These are phyloP conservation scores for Strix uralensis DNA, from an alignment of 2,113 vertebrate species.

Conservation along the genomic window DNA sequence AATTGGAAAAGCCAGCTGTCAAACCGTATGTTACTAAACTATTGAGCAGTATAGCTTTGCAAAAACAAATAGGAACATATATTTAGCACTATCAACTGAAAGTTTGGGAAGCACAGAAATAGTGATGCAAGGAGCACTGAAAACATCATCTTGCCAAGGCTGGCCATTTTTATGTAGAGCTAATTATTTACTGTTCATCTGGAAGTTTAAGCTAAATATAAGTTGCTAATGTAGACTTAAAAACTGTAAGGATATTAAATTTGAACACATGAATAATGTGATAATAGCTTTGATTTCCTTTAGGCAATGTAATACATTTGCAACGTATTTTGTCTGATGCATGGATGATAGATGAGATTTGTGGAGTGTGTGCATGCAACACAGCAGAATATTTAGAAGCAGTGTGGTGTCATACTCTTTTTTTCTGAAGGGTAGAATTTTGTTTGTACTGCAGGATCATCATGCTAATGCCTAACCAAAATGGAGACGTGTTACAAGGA, in stretches of 20 bases:
- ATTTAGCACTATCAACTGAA: constrained; percentile 11
- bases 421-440: neutral
- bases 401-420: accelerated
- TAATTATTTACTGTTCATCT: constrained; percentile 42
- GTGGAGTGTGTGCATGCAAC: neutral
- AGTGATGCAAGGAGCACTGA: neutral
- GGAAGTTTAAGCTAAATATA: constrained; percentile 19
- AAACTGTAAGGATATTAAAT: constrained; percentile 9
- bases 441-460: neutral
- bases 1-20: constrained; percentile 31
- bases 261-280: constrained; percentile 6
- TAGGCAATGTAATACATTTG: neutral
- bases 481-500: neutral
- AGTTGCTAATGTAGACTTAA: constrained; percentile 36
- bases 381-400: neutral
- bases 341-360: neutral
- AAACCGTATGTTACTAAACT: neutral
- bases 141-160: constrained; percentile 7
- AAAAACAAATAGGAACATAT: neutral
- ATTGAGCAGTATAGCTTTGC: neutral
- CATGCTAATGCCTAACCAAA: neutral
- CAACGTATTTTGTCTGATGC: neutral
- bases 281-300: neutral
- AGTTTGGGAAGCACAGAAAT: neutral
- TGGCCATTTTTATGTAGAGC: constrained; percentile 18